phyloP scores from a whole-genome alignment of 2,888 invertebrate genomes.

The Leuctra nigra region DNA sequence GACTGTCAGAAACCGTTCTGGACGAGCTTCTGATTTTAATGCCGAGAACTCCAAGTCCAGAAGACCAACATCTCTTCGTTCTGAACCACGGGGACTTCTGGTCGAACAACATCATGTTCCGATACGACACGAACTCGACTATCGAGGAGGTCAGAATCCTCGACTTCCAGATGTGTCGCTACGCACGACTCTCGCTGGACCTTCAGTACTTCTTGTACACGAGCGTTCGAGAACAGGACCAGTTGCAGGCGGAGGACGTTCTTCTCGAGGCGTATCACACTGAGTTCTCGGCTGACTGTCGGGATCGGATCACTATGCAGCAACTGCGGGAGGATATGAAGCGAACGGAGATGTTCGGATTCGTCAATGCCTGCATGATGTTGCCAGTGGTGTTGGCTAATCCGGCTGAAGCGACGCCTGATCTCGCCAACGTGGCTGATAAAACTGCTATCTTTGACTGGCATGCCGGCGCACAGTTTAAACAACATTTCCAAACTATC shows the following conservation, averaged over 20 bases:
- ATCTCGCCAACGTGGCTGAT: constrained; percentile 15
- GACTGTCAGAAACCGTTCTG: constrained; percentile 3
- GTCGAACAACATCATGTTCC: constrained; percentile 21
- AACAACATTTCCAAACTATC: constrained; percentile 15
- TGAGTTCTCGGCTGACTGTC: constrained; percentile 15
- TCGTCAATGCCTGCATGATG: constrained; percentile 20
- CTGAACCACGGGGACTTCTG: constrained; percentile 24
- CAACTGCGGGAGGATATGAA: constrained; percentile 12
- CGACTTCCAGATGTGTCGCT: constrained; percentile 29
- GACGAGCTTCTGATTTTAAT: constrained; percentile 4
- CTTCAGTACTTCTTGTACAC: constrained; percentile 35
- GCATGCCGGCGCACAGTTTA: constrained; percentile 12
- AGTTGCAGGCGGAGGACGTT: background rate
- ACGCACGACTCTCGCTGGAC: constrained; percentile 34
- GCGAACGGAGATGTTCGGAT: constrained; percentile 17
- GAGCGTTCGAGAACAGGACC: constrained; percentile 26
- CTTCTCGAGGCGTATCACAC: constrained; percentile 11
- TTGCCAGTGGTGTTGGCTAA: constrained; percentile 18
- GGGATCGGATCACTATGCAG: background rate
- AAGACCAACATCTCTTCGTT: background rate
- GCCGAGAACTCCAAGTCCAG: background rate
- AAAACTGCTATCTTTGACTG: constrained; percentile 6
- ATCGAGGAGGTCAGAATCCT: constrained; percentile 31
- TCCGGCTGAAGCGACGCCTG: constrained; percentile 15
- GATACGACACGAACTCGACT: constrained; percentile 31